phyloP scores from a whole-genome alignment of 2,113 vertebrate genomes.

The Chaetura pelagica region DNA sequence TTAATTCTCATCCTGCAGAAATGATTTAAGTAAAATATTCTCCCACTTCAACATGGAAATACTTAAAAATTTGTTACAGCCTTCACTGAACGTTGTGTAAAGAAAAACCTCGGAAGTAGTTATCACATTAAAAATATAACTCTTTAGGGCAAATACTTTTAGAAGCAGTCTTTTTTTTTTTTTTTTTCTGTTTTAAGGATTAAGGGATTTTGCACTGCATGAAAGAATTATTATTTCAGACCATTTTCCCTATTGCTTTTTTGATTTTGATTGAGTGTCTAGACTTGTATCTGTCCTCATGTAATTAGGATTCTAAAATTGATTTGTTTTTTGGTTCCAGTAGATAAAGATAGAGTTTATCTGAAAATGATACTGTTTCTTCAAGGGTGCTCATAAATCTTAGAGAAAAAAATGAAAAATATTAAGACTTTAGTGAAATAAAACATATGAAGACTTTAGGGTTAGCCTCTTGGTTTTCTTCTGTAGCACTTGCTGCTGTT shows the following conservation, averaged over 20 bases:
- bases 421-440: not conserved
- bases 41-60: not conserved
- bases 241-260: conserved; percentile 32
- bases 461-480: not conserved
- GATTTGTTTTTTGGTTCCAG: conserved; percentile 34
- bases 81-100: not conserved
- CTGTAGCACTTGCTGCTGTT: conserved; percentile 1
- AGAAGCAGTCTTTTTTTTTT: not conserved
- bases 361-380: conserved; percentile 30
- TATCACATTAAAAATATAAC: conserved; percentile 31
- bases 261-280: conserved; percentile 20
- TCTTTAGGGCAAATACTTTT: not conserved
- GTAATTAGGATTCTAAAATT: conserved; percentile 52
- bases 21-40: not conserved
- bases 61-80: not conserved
- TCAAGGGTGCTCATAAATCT: not conserved
- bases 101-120: not conserved
- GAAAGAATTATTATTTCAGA: conserved; percentile 17
- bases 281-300: not conserved
- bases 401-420: not conserved
- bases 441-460: not conserved
- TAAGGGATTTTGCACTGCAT: conserved; percentile 7
- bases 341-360: conserved; percentile 18
- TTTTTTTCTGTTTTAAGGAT: not conserved
- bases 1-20: not conserved